Evolutionary conservation across 2,888 invertebrate species (phyloP).

Genomic region (Troides oblongomaculatus): DNA sequence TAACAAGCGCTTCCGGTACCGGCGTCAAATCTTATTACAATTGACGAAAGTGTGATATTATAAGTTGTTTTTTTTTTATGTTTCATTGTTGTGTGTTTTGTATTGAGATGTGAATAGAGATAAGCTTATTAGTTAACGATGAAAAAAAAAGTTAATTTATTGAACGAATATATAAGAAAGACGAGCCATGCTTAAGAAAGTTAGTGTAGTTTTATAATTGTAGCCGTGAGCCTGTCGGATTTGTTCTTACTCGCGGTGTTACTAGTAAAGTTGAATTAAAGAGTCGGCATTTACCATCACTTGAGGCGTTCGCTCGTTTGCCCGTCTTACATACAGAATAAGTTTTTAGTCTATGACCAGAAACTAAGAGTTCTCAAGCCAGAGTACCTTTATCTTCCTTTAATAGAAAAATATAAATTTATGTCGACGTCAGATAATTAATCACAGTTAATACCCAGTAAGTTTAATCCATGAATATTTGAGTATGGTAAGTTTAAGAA

Average conservation of each 20-base stretch:
- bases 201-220: constrained; percentile 73
- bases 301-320: no score
- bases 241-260: constrained; percentile 26
- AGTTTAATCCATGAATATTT: no score
- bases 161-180: constrained; percentile 75
- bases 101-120: constrained; percentile 61
- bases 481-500: no score
- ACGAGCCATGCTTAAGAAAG: constrained; percentile 77
- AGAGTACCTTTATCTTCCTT: no score
- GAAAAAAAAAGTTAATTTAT: constrained; percentile 68
- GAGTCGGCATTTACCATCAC: no score
- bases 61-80: constrained; percentile 66
- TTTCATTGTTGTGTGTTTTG: constrained; percentile 79
- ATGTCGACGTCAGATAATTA: no score
- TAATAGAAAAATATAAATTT: no score
- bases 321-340: no score
- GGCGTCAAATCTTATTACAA: constrained; percentile 58
- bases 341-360: no score
- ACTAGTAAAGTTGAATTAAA: no score
- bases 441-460: no score
- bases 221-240: constrained; percentile 48
- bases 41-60: constrained; percentile 77
- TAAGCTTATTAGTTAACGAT: constrained; percentile 67
- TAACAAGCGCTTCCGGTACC: constrained; percentile 66
- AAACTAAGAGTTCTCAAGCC: no score